Evolutionary conservation across 1,140 invertebrate species (phyloP).

Genomic region (Platorchestia sp.): DNA sequence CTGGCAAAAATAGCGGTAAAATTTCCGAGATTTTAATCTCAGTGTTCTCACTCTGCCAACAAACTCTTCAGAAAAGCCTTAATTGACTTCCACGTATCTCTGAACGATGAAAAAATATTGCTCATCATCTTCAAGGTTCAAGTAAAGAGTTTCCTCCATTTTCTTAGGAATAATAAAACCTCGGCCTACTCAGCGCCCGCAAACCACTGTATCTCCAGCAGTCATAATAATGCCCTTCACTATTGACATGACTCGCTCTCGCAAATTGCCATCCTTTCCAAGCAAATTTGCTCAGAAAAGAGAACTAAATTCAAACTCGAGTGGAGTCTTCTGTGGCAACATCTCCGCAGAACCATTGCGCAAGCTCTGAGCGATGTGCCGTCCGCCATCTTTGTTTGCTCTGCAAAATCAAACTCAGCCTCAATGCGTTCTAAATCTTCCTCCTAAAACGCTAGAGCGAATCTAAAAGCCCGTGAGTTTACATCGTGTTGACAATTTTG

Average conservation of each 20-base stretch:
- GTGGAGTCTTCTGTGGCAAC: slow-evolving; percentile 37
- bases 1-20: neutral
- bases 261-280: slow-evolving; percentile 48
- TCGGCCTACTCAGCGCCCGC: neutral
- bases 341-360: slow-evolving; percentile 23
- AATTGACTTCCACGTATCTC: neutral
- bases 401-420: slow-evolving; percentile 2
- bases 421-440: neutral
- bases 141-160: neutral
- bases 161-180: neutral
- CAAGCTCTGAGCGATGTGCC: neutral
- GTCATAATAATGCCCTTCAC: slow-evolving; percentile 49
- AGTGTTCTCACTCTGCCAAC: neutral
- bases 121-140: neutral
- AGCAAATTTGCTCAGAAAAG: slow-evolving; percentile 50
- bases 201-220: neutral
- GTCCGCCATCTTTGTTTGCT: slow-evolving; percentile 35
- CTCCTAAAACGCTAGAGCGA: neutral
- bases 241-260: slow-evolving; percentile 46
- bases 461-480: neutral
- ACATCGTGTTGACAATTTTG: neutral
- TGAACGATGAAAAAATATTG: neutral
- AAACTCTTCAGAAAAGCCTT: neutral
- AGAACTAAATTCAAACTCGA: slow-evolving; percentile 43
- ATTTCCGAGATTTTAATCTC: neutral